Evolutionary conservation across 2,797 vertebrate species (phyloP), one percentile per base, ranked within the genome.

Genomic region (Morus bassanus): DNA sequence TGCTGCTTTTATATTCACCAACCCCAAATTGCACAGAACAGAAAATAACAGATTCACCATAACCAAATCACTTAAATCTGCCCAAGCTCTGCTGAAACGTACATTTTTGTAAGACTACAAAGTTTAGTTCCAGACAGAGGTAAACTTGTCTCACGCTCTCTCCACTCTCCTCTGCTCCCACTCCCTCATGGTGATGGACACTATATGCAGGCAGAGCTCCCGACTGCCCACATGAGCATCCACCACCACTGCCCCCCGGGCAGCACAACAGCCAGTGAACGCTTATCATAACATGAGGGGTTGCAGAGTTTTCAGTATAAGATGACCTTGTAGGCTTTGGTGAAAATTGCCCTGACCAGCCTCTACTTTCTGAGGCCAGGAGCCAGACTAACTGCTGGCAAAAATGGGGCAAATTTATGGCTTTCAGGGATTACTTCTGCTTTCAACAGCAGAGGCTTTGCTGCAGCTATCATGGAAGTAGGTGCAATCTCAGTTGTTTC

Each of bases 221-320:
- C 2, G 0, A 3, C 31, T 19, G 39, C 37, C 86, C 3, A 1
- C 0, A 2, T 2, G 1, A 67, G 33, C 31, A 51, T 43, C 30
- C 33, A 35, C 30, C 33, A 33, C 11, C 33, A 22, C 15, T 1
- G 1, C 0, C 7, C 37, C 33, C 9, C 0, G 0, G 18, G n/a
- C 46, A 64, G n/a, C 23, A 19, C 0, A 0, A 37, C 25, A 41
- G 25, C 23, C 11, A 45, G 10, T 12, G 21, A 81, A 73, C 1
- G 5, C 30, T 43, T 18, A 19, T 2, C 13, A 5, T 48, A 53
- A 72, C 65, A 73, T 0, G 1, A 75, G 41, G 15, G 19, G 8
- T 7, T 82, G 51, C 18, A 72, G 33, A 54, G 17, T 35, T 64
- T 28, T 60, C 45, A 91, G 53, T 15, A 7, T 50, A 48, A 60